Base-by-base conservation (phyloP, 2,888 invertebrate species). In the Drosophila subquinaria region DNA sequence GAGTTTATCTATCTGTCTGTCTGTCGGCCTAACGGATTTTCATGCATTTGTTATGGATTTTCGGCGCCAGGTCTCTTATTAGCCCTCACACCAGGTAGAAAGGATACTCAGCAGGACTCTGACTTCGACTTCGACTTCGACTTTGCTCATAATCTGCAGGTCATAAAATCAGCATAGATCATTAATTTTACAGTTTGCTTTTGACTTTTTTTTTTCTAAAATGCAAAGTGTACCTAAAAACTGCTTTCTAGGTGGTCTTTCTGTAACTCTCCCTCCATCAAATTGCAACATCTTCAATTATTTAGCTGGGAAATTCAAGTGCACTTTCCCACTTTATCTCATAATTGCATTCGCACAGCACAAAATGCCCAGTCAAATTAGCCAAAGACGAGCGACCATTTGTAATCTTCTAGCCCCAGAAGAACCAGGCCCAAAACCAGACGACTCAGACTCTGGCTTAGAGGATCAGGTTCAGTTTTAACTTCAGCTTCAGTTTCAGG, bases 41-140 rank as follows among this genome's bases (percentile, higher is more conserved):
- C 77, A 56, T 76, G 82, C 84, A 82, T 81, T 82, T 82, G 78
- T 83, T 82, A 81, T 82, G 82, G 84, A 86, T 89, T 90, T 90
- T 80, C 86, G 91, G 91, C 91, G 91, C 91, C 91, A 91, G 81
- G 73, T 56, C 82, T 75, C 75, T 69, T 74, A 72, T 81, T 82
- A 75, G 81, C 72, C 30, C 9, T 23, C 15, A 8, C 3, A 27
- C 48, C 78, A 75, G 89, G 81, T 79, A 82, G 59, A 15, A 77
- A 76, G 72, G 62, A 75, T 79, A 65, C 75, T 59, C 82, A 72
- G 68, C 70, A 77, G 64, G 69, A 78, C 35, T 81, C 72, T 84
- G 72, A 81, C 47, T 45, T 10, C 9, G 10, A 30, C 27, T 48
- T 11, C 10, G 8, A 30, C 82, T 84, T 40, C 35, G 38, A 57